Base-by-base conservation (phyloP, 2,888 invertebrate genomes). In the Macropis europaea region DNA sequence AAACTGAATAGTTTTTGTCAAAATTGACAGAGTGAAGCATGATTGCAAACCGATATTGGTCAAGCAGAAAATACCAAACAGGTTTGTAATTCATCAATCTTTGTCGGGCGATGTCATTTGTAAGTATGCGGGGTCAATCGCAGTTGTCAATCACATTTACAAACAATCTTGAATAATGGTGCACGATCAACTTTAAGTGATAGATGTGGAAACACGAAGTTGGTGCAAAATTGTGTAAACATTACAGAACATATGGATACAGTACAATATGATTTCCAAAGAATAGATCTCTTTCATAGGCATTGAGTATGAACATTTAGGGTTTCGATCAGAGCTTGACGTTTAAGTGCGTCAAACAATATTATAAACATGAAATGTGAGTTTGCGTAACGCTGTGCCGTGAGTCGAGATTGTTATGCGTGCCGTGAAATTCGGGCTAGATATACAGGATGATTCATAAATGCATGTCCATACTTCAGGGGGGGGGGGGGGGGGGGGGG, bases 1-100 rank as follows among this genome's bases (percentile, higher is more conserved):
- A 56, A 38, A n/a, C 6, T n/a, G 6, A n/a, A 28, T 30, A 30
- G 4, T 15, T 36, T 30, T 43, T 11, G 13, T 43, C 17, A 11
- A 38, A 36, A 24, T 13, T 28, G n/a, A 42, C 7, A 13, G 4
- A 43, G 13, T 22, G 5, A 3, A 28, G 9, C 7, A 1, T 22
- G 59, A 50, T 50, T 34, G 15, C 13, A n/a, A 50, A 40, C 28
- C 42, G 19, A 28, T 43, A 43, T 19, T 11, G 17, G 4, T 11
- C 19, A 13, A 22, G 6, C 34, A 34, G 32, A 53, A 48, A 48
- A 19, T 48, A 43, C 22, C 26, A 28, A 64, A 59, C 64, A 28
- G 50, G 59, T 59, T 64, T 64, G 32, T 9, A 48, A 59, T 59
- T 42, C 47, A 59, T 57, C 57, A 24, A 48, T 64, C 64, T 59